Evolutionary conservation across 1,140 invertebrate species (phyloP).

Genomic region (Archegozetes longisetosus): DNA sequence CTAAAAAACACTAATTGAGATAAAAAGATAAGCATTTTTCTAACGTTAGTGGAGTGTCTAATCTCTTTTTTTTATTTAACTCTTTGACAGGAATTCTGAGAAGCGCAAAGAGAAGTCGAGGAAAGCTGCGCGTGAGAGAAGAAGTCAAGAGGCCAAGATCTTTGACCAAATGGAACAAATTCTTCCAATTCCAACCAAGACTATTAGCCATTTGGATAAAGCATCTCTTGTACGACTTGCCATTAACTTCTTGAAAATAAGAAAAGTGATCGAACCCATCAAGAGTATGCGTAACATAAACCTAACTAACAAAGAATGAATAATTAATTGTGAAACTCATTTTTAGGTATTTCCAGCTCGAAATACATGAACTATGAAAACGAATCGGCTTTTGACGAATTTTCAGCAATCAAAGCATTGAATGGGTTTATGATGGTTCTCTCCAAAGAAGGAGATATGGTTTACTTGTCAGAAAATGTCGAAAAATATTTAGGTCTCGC

Average conservation of each 20-base stretch:
- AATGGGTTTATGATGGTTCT: slow-evolving; percentile 74
- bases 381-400: slow-evolving; percentile 8
- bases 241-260: slow-evolving; percentile 54
- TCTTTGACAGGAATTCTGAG: slow-evolving; percentile 88
- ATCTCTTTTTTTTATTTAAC: no score
- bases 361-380: background rate
- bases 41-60: no score
- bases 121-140: slow-evolving; percentile 75
- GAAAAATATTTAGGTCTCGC: slow-evolving; percentile 69
- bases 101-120: slow-evolving; percentile 91
- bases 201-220: slow-evolving; percentile 76
- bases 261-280: background rate
- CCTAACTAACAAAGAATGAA: no score
- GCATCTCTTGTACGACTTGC: slow-evolving; percentile 86
- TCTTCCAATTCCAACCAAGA: slow-evolving; percentile 52
- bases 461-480: slow-evolving; percentile 80
- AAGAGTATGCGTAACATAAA: background rate
- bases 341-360: no score
- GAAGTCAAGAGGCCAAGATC: slow-evolving; percentile 84
- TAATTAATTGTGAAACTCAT: no score
- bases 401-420: slow-evolving; percentile 53
- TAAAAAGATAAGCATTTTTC: no score
- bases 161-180: slow-evolving; percentile 67
- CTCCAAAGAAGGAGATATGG: slow-evolving; percentile 69
- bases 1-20: no score